Base-by-base conservation (phyloP, 2,888 invertebrate species). In the Artemia sinica region DNA sequence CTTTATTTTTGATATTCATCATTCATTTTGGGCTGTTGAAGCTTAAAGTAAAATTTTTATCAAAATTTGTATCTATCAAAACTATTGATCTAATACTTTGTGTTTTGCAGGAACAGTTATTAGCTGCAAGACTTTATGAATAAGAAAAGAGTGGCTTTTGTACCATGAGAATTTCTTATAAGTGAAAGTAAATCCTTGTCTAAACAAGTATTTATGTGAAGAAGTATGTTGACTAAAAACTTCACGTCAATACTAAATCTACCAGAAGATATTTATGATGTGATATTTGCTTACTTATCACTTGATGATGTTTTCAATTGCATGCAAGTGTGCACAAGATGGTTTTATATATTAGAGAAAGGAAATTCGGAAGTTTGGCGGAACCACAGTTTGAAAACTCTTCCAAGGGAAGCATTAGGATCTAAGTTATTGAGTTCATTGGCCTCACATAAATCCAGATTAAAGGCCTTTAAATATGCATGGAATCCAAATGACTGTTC, bases 401-500 rank as follows among this genome's bases (percentile, higher is more conserved):
- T 98, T 73, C 87, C 93, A 1, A 89, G 90, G 78, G 92, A 86
- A 75, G 86, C 86, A 8, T 81, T 95, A 72, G 92, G 91, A 80
- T 92, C 93, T 9, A 93, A 94, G 79, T 82, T 97, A 75, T 81
- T 97, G 69, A 85, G 88, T 66, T 89, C 90, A 72, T 86, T 92
- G 73, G 85, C 88, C 70, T 90, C 92, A 8, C 93, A 89, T 77
- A 96, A 93, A 82, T 86, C 91, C 48, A 96, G 96, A 81, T 81
- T 97, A 72, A 83, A 91, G 75, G 95, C 97, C 13, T 93, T 87
- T 79, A 87, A 87, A 77, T 91, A 94, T 79, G 89, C 96, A 0
- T 98, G 97, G 97, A 97, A 93, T 79, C 91, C 94, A 11, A 87
- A 89, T 77, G 97, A 98, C 78, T 94, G 95, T 78, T 97, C 96